phyloP scores from a whole-genome alignment of 2,797 vertebrate species.

The Parambassis ranga region DNA sequence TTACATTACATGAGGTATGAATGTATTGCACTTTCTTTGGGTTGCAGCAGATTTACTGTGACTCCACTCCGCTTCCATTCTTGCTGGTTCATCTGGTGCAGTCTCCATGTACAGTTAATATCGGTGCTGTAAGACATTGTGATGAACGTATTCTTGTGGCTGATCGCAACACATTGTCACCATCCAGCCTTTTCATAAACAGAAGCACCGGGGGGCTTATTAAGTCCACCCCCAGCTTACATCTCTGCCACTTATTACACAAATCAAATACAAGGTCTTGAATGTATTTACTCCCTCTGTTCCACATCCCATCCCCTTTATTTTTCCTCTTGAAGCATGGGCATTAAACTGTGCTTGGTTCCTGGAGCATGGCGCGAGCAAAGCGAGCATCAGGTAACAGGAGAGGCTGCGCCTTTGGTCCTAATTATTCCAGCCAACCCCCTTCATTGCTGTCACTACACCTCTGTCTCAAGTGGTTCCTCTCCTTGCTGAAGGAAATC shows the following conservation, averaged over 20 bases:
- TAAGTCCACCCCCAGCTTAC: constrained; percentile 41
- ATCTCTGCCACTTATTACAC: constrained; percentile 65
- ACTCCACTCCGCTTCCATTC: constrained; percentile 31
- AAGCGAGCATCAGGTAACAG: constrained; percentile 66
- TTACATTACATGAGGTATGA: constrained; percentile 82
- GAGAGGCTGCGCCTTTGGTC: constrained; percentile 72
- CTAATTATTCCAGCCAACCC: constrained; percentile 63
- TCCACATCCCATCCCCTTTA: not conserved
- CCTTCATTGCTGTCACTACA: constrained; percentile 33
- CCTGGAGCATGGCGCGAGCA: constrained; percentile 58
- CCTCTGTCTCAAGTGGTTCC: constrained; percentile 26
- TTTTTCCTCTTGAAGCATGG: constrained; percentile 42
- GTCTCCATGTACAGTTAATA: constrained; percentile 40
- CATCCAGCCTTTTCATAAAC: constrained; percentile 2
- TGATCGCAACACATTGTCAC: constrained; percentile 12
- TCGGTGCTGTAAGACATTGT: constrained; percentile 39
- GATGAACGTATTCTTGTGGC: constrained; percentile 33
- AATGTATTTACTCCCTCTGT: constrained; percentile 55
- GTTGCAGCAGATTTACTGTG: constrained; percentile 67
- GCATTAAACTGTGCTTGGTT: constrained; percentile 40
- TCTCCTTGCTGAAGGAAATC: constrained; percentile 22
- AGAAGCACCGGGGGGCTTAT: constrained; percentile 28
- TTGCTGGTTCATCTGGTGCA: constrained; percentile 20
- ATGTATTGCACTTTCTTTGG: constrained; percentile 86
- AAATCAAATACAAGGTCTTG: constrained; percentile 63